phyloP scores from a whole-genome alignment of 2,797 vertebrate species.

The Microctenopoma steveboyesi region DNA sequence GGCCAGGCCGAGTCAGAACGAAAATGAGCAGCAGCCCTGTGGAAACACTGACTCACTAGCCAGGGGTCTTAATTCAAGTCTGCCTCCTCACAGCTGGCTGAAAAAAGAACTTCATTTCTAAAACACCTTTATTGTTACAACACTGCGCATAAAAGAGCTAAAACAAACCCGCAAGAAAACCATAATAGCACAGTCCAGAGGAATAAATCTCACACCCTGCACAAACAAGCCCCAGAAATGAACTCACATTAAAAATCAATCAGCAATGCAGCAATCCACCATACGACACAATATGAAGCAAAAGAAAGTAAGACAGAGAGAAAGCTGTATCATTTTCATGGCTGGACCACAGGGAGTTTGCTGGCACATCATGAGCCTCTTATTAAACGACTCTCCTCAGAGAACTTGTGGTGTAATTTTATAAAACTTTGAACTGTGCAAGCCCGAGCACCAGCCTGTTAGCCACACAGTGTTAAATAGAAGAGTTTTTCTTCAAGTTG shows the following conservation, averaged over 20 bases:
- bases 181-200: slow-evolving; percentile 25
- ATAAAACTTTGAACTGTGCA: slow-evolving; percentile 63
- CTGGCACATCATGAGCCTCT: slow-evolving; percentile 72
- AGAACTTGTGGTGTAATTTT: slow-evolving; percentile 73
- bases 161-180: slow-evolving; percentile 55
- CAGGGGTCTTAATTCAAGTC: slow-evolving; percentile 53
- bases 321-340: slow-evolving; percentile 51
- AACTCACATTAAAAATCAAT: slow-evolving; percentile 29
- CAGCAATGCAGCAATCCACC: slow-evolving; percentile 26
- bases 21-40: slow-evolving; percentile 54
- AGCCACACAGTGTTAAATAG: slow-evolving; percentile 42
- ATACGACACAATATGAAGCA: slow-evolving; percentile 27
- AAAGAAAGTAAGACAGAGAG: slow-evolving; percentile 24
- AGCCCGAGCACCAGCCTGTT: slow-evolving; percentile 57
- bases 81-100: slow-evolving; percentile 69
- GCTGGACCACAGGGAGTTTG: slow-evolving; percentile 62
- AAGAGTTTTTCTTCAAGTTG: slow-evolving; percentile 34
- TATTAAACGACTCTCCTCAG: slow-evolving; percentile 68
- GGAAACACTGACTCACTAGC: slow-evolving; percentile 79
- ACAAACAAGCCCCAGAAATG: slow-evolving; percentile 49
- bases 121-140: slow-evolving; percentile 65
- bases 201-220: slow-evolving; percentile 60
- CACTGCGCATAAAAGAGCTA: slow-evolving; percentile 56
- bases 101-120: slow-evolving; percentile 41
- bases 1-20: slow-evolving; percentile 53